Evolutionary conservation across 2,797 vertebrate genomes (phyloP), one percentile per base, ranked within the genome.

Genomic region (Xenopus petersii): DNA sequence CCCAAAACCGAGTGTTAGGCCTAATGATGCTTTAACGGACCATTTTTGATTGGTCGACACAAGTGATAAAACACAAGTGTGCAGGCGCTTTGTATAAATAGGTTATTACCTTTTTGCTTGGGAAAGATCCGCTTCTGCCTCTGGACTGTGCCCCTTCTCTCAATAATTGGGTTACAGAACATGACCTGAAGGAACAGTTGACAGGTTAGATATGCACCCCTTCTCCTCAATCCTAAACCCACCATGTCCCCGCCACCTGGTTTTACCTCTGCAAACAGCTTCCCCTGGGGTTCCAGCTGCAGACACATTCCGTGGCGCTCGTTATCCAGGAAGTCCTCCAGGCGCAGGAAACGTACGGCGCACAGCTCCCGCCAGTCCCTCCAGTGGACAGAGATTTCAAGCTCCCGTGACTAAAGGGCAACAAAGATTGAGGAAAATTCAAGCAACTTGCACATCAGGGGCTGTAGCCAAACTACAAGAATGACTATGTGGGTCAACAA

Each of bases 321-420:
- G 3, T 98, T 99, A 82, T 98, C 97, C 74, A 99, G 91, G 83
- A 98, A 99, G 82, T 98, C 95, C 81, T 98, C 97, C 55, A 99
- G 87, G 47, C 94, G 93, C 83, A 99, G 83, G 76, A 98, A 96
- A 82, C 94, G 95, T 60, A 99, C 87, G 0, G 92, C 97, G n/a
- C 96, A 94, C 1, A 99, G 80, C 1, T 94, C 92, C 59, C 97
- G 88, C 95, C 95, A 97, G 87, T 98, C 97, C 16, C 86, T 91
- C 97, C 97, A 95, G 58, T 88, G 95, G 74, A 97, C 83, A 0
- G 91, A 89, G 0, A 99, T 88, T 83, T 98, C 95, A 83, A 99
- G 86, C 86, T 99, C 97, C 15, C 97, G 93, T 64, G 96, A 97
- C 97, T 99, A 30, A 1, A 73, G 6, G 16, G 16, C 13, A 55